Base-by-base conservation (phyloP, 2,797 vertebrate species). In the Scolopax rusticola region DNA sequence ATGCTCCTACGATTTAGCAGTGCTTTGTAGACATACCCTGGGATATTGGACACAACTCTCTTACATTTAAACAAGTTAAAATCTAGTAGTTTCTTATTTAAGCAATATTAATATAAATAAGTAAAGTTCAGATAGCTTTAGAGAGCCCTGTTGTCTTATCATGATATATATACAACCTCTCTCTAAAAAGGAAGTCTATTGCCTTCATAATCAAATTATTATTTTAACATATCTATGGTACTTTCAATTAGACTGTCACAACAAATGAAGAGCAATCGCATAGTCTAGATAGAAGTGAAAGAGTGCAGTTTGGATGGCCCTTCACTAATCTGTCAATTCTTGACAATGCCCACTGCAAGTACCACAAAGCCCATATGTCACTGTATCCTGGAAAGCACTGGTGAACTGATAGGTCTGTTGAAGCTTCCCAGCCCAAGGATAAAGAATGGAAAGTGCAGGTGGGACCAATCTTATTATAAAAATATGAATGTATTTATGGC, bases 301-400 rank as follows among this genome's bases (percentile, higher is more conserved):
- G 15, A 50, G 6, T 53, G 12, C 1, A 15, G n/a, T 60, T 47
- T 64, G 28, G 7, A 36, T 36, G 1, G 0, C 3, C 11, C 6
- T n/a, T 6, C 24, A 40, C 11, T 21, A 38, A 43, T 51, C 8
- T 73, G 24, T 38, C 10, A 63, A 18, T 61, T 76, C n/a, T 73
- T 75, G 36, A 54, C 15, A 38, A 38, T 38, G 65, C 11, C 11
- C n/a, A 20, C 25, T 63, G 0, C 4, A 82, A 53, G 5, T 51
- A 18, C n/a, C 33, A 70, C 41, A 82, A 82, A 75, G 4, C 3
- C 13, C 15, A 40, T 28, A 43, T 38, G 16, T 14, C 61, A 15
- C 23, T 64, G 21, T 68, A 38, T 64, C 32, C 11, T 24, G 36
- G 54, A 82, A 79, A 48, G 3, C 9, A 51, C 0, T 19, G 11